phyloP scores from a whole-genome alignment of 2,797 vertebrate species.

The Etheostoma perlongum region DNA sequence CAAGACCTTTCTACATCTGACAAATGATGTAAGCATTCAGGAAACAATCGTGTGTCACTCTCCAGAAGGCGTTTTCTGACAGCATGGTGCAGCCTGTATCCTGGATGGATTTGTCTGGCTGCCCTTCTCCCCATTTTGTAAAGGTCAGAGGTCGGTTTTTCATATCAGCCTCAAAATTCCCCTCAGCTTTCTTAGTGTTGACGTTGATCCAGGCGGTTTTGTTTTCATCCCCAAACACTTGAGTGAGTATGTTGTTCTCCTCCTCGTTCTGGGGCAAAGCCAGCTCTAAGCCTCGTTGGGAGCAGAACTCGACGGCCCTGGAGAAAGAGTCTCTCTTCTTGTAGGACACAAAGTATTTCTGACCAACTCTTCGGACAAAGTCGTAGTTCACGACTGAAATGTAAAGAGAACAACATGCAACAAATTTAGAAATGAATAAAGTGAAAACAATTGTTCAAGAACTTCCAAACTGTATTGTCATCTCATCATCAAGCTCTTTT shows the following conservation, averaged over 20 bases:
- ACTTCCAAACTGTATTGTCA: too few relatives aligned
- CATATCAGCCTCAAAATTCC: conserved; percentile 30
- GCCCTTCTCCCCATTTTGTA: conserved; percentile 42
- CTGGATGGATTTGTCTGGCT: conserved; percentile 43
- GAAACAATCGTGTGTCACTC: conserved; percentile 29
- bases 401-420: not conserved
- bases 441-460: too few relatives aligned
- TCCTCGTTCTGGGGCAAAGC: conserved; percentile 50
- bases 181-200: conserved; percentile 22
- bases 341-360: conserved; percentile 56
- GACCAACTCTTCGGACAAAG: conserved; percentile 36
- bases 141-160: conserved; percentile 36
- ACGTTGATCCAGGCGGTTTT: conserved; percentile 45
- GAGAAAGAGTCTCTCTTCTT: conserved; percentile 43
- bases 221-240: not conserved
- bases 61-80: conserved; percentile 26
- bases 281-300: conserved; percentile 43
- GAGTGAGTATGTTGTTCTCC: conserved; percentile 42
- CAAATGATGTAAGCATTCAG: conserved; percentile 47
- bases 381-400: conserved; percentile 34
- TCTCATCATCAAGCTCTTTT: too few relatives aligned
- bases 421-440: not conserved
- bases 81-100: conserved; percentile 47
- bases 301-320: conserved; percentile 37
- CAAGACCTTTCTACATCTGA: conserved; percentile 31